phyloP scores from a whole-genome alignment of 2,113 vertebrate species.

The Bolborhynchus lineola region DNA sequence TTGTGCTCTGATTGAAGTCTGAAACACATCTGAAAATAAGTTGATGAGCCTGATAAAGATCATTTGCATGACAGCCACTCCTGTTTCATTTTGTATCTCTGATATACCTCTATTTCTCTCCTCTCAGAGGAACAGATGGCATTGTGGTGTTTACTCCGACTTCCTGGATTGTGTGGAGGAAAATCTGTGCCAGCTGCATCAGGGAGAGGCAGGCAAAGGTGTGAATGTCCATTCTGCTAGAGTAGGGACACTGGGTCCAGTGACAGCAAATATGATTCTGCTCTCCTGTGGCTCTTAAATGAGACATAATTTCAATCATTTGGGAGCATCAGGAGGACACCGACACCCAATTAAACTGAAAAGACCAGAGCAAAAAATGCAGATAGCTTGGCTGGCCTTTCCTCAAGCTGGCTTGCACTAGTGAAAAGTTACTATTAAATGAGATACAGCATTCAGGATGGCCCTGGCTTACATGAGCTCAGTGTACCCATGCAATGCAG shows the following conservation, averaged over 20 bases:
- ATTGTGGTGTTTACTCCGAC: conserved; percentile 24
- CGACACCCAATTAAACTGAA: neutral
- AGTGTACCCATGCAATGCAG: neutral
- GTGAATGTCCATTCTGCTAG: neutral
- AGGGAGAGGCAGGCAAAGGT: neutral
- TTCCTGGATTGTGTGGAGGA: conserved; percentile 72
- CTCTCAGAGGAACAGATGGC: conserved; percentile 61
- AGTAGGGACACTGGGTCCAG: neutral
- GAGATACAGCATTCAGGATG: neutral
- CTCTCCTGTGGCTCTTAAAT: neutral
- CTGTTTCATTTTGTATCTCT: neutral
- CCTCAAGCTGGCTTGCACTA: neutral
- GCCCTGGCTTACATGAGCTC: neutral
- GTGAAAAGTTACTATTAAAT: neutral
- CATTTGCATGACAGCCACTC: neutral
- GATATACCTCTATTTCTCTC: neutral
- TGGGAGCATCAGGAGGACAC: neutral
- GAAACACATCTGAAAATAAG: neutral
- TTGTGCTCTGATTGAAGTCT: neutral
- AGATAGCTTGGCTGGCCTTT: neutral
- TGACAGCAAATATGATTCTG: neutral
- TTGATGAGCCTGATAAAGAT: neutral
- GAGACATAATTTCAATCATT: neutral
- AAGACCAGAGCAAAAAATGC: neutral
- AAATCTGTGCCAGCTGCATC: conserved; percentile 62